A percentile compares a stretch with the other conserved stretches of the same genome.
Conservation (phyloP, 2,797 vertebrate genomes). For the Natrix natrix region DNA sequence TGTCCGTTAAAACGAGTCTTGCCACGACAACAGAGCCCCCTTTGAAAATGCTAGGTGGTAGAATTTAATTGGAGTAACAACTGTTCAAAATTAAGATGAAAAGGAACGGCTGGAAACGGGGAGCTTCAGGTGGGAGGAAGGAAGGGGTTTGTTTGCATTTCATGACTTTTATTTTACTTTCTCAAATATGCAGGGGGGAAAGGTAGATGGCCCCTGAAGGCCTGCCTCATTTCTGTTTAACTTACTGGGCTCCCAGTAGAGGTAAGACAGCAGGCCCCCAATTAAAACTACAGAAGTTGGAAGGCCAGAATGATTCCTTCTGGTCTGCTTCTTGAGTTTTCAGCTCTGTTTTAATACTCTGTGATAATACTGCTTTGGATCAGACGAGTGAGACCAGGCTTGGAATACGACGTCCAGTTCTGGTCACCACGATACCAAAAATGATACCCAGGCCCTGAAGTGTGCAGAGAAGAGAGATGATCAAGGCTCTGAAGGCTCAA, state of each 20-base stretch:
- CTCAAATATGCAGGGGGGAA: background rate
- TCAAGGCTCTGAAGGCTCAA: background rate
- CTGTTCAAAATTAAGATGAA: conserved; percentile 79
- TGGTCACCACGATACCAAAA: background rate
- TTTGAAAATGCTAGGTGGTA: conserved; percentile 78
- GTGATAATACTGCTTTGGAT: background rate
- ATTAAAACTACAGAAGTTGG: background rate
- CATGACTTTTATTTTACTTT: background rate
- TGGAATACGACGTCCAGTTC: background rate
- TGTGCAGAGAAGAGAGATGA: background rate
- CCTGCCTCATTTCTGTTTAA: background rate
- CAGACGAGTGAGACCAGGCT: background rate
- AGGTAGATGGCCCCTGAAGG: background rate
- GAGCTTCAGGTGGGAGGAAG: conserved; percentile 41
- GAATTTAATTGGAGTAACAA: conserved; percentile 80
- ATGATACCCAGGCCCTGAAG: background rate
- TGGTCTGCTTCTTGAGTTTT: background rate
- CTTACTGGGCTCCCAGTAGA: background rate
- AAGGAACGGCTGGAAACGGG: conserved; percentile 60
- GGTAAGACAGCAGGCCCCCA: background rate
- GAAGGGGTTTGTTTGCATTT: background rate
- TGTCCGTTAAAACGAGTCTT: conserved; percentile 87
- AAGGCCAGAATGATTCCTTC: background rate
- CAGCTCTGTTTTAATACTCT: background rate
- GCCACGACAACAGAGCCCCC: conserved; percentile 72